Evolutionary conservation across 2,113 vertebrate genomes (phyloP), one percentile per base, ranked within the genome.

Genomic region (Heterochromis multidens): DNA sequence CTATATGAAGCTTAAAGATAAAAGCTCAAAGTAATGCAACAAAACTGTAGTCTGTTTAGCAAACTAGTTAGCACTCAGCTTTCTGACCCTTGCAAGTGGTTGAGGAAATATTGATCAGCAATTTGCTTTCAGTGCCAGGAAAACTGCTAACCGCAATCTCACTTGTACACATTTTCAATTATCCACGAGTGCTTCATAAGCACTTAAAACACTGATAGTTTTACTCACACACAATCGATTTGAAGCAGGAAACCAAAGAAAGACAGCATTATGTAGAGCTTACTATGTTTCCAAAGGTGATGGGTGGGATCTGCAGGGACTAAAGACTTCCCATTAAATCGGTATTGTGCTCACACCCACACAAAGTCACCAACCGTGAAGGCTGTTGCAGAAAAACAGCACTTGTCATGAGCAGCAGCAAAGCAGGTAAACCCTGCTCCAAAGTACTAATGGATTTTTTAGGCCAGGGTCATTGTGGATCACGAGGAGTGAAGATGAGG

Each of bases 131-230:
- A 85, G 83, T 82, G 82, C 81, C 4, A 23, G 70, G 49, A 83
- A 82, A 87, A 67, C 81, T 90, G 86, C 82, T 90, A 83, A 89
- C 89, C 54, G 5, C 86, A 89, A 90, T 91, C 87, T 92, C 31
- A 91, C 82, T 80, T 88, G 82, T 46, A 82, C 86, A 84, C 88
- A 79, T 88, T 92, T 90, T 91, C 90, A 92, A 90, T 88, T 90
- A 94, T 83, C 86, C 67, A 87, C 21, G 2, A 91, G 86, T 80
- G 83, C 54, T 37, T 46, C 17, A 87, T 37, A 61, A 62, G 63
- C 83, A 79, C 83, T 91, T 81, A 76, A 80, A 80, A 57, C 83
- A 65, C 49, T 46, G 11, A 65, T 3, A 49, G 10, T 49, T 61
- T 81, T 14, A 35, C 33, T 60, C 59, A 49, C 46, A 85, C 37